Evolutionary conservation across 2,797 vertebrate species (phyloP).

Genomic region (Gymnocypris eckloni): DNA sequence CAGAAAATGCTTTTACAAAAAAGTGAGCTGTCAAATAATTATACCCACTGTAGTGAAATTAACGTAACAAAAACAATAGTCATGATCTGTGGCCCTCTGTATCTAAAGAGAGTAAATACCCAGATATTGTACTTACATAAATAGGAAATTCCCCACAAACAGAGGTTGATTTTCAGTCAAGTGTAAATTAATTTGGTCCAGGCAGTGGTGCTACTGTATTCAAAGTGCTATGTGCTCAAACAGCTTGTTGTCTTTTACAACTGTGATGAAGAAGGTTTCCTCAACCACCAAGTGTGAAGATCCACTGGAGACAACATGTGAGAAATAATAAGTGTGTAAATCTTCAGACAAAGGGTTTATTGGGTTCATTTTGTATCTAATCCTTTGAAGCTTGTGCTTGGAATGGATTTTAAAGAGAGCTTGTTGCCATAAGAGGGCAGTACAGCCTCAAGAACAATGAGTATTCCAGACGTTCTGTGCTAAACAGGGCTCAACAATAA

Average conservation of each 20-base stretch:
- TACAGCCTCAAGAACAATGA: conserved; percentile 1
- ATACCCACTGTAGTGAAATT: conserved; percentile 15
- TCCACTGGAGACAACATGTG: no score
- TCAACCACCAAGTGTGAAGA: no score
- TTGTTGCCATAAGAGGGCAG: conserved; percentile 60
- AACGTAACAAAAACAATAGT: conserved; percentile 7
- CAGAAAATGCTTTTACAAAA: conserved; percentile 22
- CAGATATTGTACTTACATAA: background rate
- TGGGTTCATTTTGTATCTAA: background rate
- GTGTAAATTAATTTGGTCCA: conserved; percentile 45
- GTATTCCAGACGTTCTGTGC: background rate
- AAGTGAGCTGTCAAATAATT: background rate
- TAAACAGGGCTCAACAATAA: background rate
- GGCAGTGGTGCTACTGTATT: conserved; percentile 41
- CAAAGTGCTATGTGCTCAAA: conserved; percentile 28
- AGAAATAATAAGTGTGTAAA: no score
- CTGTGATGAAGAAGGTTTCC: no score
- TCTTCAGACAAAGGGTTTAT: no score
- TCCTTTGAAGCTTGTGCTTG: background rate
- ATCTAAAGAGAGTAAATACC: background rate
- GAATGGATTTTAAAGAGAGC: background rate
- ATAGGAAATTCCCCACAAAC: conserved; percentile 35
- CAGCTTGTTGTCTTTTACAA: no score
- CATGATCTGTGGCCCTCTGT: conserved; percentile 3
- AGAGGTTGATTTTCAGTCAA: conserved; percentile 14